These are phyloP conservation scores for Stegastes partitus DNA, from an alignment of 2,113 vertebrate genomes.

Conservation along the genomic window DNA sequence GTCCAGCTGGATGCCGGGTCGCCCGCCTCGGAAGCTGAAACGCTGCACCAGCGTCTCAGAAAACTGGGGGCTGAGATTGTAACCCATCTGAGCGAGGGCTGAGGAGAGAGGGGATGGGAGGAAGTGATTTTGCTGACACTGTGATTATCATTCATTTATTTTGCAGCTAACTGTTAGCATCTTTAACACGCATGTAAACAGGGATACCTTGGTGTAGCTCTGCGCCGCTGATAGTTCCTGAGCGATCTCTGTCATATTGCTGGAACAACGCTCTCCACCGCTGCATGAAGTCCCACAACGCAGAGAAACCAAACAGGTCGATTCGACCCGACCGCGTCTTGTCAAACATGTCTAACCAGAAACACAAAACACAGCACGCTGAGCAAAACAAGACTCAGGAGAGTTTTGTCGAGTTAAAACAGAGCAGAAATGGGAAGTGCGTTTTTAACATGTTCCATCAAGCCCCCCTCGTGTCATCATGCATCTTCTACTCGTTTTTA, in stretches of 20 bases:
- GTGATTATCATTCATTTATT: too few relatives aligned
- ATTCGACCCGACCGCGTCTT: slow-evolving; percentile 90
- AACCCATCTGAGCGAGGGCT: slow-evolving; percentile 97
- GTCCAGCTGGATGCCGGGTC: slow-evolving; percentile 91
- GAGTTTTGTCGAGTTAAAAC: neutral
- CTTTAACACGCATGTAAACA: neutral
- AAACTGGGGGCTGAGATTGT: slow-evolving; percentile 95
- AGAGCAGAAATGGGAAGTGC: neutral
- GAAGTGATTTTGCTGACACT: too few relatives aligned
- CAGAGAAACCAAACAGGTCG: slow-evolving; percentile 92
- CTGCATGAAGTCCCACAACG: slow-evolving; percentile 92
- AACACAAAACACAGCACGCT: neutral
- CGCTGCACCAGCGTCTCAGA: slow-evolving; percentile 88
- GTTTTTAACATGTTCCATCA: neutral
- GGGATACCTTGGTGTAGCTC: slow-evolving; percentile 94
- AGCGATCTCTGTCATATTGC: slow-evolving; percentile 93
- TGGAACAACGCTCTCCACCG: slow-evolving; percentile 94
- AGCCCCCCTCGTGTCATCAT: neutral
- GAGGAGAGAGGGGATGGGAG: neutral
- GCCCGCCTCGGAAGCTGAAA: slow-evolving; percentile 63
- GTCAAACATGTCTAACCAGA: slow-evolving; percentile 94
- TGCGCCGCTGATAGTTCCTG: slow-evolving; percentile 88
- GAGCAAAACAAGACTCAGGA: neutral
- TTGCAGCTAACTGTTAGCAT: too few relatives aligned
- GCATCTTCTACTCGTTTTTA: neutral